Percentiles rank a stretch among this genome's conserved stretches.
phyloP scores from a whole-genome alignment of 2,797 vertebrate species.

The Numenius phaeopus region DNA sequence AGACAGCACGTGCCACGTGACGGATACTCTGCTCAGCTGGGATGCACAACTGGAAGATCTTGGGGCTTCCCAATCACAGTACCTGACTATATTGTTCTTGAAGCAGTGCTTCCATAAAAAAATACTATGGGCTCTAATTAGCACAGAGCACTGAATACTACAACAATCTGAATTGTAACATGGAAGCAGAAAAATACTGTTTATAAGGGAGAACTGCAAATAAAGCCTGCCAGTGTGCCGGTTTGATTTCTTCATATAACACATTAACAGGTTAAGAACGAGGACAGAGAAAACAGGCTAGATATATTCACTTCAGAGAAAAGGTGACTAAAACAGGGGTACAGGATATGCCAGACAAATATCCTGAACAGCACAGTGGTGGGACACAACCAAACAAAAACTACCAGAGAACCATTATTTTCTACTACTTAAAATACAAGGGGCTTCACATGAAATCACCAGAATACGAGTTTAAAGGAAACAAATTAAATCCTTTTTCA shows the following conservation, averaged over 20 bases:
- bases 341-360: fast-evolving
- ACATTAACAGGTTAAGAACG: neutral
- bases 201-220: neutral
- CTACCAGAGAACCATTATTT: neutral
- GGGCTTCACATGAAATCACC: neutral
- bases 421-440: neutral
- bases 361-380: neutral
- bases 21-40: fast-evolving
- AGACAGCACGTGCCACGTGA: neutral
- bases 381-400: neutral
- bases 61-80: neutral
- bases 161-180: neutral
- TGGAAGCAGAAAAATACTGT: neutral
- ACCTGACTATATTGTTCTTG: fast-evolving
- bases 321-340: neutral
- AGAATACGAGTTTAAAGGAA: neutral
- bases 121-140: neutral
- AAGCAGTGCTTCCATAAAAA: neutral
- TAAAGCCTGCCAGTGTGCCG: neutral
- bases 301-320: neutral
- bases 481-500: neutral
- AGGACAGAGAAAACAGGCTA: neutral
- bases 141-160: neutral
- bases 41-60: neutral
- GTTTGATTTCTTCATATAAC: neutral